Evolutionary conservation across 2,113 vertebrate species (phyloP).

Genomic region (Axis porcinus): DNA sequence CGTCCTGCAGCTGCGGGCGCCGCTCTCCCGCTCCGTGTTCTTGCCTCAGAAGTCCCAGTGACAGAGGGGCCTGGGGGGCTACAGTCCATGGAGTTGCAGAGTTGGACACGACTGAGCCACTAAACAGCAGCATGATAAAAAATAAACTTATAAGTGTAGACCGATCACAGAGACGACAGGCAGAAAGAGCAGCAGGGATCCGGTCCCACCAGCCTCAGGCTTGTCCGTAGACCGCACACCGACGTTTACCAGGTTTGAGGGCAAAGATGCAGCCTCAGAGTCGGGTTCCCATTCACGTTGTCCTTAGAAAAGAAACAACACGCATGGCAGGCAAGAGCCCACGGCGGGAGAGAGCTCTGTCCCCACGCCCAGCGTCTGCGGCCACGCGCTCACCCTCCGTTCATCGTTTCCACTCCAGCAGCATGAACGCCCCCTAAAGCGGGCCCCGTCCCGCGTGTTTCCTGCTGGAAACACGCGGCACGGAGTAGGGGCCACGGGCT

Average conservation of each 20-base stretch:
- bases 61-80: background rate
- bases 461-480: accelerated
- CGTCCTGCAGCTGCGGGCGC: background rate
- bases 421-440: accelerated
- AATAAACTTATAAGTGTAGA: too few species aligned
- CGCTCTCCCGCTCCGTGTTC: background rate
- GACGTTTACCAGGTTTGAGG: accelerated
- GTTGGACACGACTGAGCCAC: background rate
- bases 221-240: background rate
- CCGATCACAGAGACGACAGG: accelerated
- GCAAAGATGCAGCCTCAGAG: background rate
- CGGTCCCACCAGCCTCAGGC: background rate
- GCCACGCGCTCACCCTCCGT: accelerated
- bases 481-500: accelerated
- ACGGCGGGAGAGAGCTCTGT: accelerated
- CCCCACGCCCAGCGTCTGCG: accelerated
- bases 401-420: accelerated
- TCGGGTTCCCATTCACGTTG: accelerated
- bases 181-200: background rate
- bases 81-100: background rate
- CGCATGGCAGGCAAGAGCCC: accelerated
- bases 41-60: background rate
- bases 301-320: background rate
- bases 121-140: background rate
- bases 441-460: accelerated